Conservation (phyloP, 2,888 invertebrate genomes). For the Sphecodes monilicornis region DNA sequence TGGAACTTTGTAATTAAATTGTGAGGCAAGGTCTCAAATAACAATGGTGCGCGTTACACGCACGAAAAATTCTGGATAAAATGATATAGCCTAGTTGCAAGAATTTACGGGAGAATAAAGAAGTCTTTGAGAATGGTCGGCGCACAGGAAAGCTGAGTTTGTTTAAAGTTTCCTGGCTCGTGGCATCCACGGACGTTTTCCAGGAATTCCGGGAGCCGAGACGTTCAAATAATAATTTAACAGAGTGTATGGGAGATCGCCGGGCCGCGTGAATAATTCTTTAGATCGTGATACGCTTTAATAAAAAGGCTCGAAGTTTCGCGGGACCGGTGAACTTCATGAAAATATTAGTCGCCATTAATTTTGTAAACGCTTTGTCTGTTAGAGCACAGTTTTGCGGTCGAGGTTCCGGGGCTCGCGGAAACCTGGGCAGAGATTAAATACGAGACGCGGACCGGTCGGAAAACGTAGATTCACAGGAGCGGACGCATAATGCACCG, state of each 20-base stretch:
- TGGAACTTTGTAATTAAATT: neutral
- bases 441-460: neutral
- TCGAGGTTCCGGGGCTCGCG: neutral
- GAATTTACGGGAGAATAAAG: neutral
- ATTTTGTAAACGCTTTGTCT: neutral
- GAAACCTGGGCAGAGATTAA: constrained; percentile 22
- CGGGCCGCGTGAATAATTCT: constrained; percentile 3
- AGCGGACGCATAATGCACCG: constrained; percentile 7
- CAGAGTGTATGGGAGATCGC: neutral
- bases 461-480: constrained; percentile 6
- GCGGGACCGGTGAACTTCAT: neutral
- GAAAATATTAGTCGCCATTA: constrained; percentile 16
- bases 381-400: constrained; percentile 17
- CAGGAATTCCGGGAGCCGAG: neutral
- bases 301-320: neutral
- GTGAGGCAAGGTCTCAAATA: neutral
- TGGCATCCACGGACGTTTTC: neutral
- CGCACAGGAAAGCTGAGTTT: neutral
- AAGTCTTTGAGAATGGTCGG: neutral
- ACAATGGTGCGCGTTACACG: neutral
- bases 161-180: neutral
- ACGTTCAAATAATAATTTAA: neutral
- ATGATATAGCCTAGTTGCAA: neutral
- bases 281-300: constrained; percentile 10
- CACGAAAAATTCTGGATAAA: neutral